Base-by-base conservation (phyloP, 2,113 vertebrate genomes). In the Tetrao urogallus region DNA sequence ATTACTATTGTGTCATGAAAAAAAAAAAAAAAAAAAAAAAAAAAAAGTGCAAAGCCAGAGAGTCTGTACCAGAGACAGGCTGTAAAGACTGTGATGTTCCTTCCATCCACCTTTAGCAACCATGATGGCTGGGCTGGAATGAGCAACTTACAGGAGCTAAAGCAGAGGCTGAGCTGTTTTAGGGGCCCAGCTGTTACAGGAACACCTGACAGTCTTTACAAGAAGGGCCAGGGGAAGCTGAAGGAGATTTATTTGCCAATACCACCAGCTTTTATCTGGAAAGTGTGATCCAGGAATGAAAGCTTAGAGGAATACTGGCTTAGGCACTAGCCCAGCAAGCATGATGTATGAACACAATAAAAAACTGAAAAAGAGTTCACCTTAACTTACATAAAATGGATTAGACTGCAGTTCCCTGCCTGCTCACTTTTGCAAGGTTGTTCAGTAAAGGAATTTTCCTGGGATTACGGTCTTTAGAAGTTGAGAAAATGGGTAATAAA, bases 81-180 rank as follows among this genome's bases (percentile, higher is more conserved):
- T 85, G 30, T 40, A 21, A 71, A 79, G 52, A 11, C 24, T 45
- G 11, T n/a, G 27, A 2, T 0, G 1, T 43, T 82, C 47, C 48
- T 65, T 47, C 77, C 12, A 12, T 40, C 24, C 34, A 22, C 18
- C 47, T 72, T 64, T 30, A 24, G 11, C 63, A 71, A 14, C 32
- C 10, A 13, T 0, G 0, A 6, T 42, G 63, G 13, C 42, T 42
- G 13, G 48, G 32, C 6, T 2, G 57, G 56, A 71, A n/a, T 22
- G 66, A 27, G 19, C 17, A 25, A 74, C 24, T 28, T 43, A 36
- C n/a, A 52, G 45, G 34, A 73, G 32, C 36, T 25, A 18, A 10
- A 45, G 78, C 45, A 57, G 81, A 78, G 47, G 20, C 30, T 0
- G 1, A 24, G 42, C 40, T 27, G 0, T 60, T 38, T 21, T 58